Base-by-base conservation (phyloP, 2,113 vertebrate genomes). In the Channa argus region DNA sequence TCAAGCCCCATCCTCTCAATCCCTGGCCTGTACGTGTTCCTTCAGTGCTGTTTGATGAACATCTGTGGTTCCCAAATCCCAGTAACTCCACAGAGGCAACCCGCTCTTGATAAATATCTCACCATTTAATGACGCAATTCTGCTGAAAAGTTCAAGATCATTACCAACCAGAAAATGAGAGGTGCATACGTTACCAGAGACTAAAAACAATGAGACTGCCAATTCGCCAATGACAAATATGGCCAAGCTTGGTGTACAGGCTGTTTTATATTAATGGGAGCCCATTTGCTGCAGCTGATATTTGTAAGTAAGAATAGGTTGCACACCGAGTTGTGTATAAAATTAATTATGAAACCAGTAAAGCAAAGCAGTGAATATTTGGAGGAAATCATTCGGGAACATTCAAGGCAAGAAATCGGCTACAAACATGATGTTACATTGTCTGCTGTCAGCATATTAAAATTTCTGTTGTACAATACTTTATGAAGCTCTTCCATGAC, bases 171-270 rank as follows among this genome's bases (percentile, higher is more conserved):
- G 52, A 83, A 68, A 79, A 80, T 82, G 80, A 88, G 71, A 84
- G 82, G 82, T 46, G 62, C 74, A 79, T 82, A 80, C 3, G 65
- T 88, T 85, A 85, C 55, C 14, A 37, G 46, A 13, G 67, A 61
- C 70, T 71, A 74, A 74, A 87, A 85, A 80, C 80, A 80, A 80
- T 71, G 67, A 77, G 75, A 66, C 74, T 80, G 82, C 75, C 84
- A 83, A 64, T 80, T 73, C 51, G 0, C 50, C 55, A 8, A 43
- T 86, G 72, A 82, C 49, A 83, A 84, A 84, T 72, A 56, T 6
- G 15, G 33, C 56, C 33, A 1, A 5, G 72, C 51, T 15, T 34
- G 43, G 43, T 61, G 56, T 49, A n/a, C 44, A 53, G 50, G 56
- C 59, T 71, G 58, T n/a, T 62, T 52, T 63, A 44, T 80, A 77